Conservation (phyloP, 2,113 vertebrate species). For the Tetrao urogallus region DNA sequence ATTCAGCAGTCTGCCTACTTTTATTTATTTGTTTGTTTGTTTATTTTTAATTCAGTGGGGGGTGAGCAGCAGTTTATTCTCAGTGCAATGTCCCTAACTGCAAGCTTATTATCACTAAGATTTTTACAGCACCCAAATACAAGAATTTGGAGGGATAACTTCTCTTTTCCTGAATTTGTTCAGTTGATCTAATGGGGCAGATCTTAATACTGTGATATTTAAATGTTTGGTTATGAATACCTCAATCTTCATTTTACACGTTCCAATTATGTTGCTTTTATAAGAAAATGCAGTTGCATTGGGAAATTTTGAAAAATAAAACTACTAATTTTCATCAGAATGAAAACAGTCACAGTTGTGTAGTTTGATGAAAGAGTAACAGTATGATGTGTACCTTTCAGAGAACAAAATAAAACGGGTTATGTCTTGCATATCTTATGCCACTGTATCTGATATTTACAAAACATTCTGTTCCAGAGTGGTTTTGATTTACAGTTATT, state of each 20-base stretch:
- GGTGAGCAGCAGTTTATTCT: not conserved
- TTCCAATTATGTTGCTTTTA: not conserved
- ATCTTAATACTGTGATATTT: not conserved
- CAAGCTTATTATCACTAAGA: not conserved
- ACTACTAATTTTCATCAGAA: not conserved
- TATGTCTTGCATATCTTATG: not conserved
- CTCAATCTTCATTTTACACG: not conserved
- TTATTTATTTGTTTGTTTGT: too few species aligned
- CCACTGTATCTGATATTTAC: not conserved
- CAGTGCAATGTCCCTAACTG: not conserved
- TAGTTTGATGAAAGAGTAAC: not conserved
- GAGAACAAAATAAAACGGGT: not conserved
- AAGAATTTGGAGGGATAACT: not conserved
- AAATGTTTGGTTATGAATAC: not conserved
- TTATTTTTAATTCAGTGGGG: not conserved
- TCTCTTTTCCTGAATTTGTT: not conserved
- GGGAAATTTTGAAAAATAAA: not conserved
- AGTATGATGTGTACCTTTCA: not conserved
- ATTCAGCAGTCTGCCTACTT: not conserved
- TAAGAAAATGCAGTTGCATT: not conserved
- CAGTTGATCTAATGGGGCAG: not conserved
- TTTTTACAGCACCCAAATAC: not conserved
- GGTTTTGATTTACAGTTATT: not conserved
- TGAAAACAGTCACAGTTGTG: not conserved
- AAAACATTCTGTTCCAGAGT: not conserved